Conservation (phyloP, 2,113 vertebrate genomes). For the Phasianus colchicus region DNA sequence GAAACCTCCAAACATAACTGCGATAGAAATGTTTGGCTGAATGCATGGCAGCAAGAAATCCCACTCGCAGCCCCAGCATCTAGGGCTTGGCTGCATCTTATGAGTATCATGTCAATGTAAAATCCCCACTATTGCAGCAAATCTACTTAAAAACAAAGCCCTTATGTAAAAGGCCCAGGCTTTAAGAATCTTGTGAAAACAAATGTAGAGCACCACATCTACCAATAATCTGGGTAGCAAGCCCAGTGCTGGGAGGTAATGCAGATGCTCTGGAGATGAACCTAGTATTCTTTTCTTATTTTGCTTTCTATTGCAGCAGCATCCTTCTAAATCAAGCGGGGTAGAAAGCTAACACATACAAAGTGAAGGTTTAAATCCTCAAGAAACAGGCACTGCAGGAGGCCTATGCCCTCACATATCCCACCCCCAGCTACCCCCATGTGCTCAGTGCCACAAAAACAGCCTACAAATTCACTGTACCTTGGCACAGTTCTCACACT, state of each 20-base stretch:
- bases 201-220: neutral
- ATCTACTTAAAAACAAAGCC: neutral
- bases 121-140: neutral
- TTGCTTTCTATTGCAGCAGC: neutral
- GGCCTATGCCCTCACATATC: rapidly evolving
- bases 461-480: constrained; percentile 87
- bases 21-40: neutral
- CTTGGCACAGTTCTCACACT: constrained; percentile 90
- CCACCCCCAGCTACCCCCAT: neutral
- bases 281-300: neutral
- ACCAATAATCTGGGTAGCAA: neutral
- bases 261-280: neutral
- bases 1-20: neutral
- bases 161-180: neutral
- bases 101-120: neutral
- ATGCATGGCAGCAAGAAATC: neutral
- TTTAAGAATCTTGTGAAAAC: neutral
- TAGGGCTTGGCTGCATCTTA: neutral
- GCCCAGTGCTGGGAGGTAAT: neutral
- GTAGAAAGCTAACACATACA: neutral
- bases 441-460: neutral
- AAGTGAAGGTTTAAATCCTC: neutral
- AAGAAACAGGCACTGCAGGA: rapidly evolving
- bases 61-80: neutral
- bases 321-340: neutral